Evolutionary conservation across 2,797 vertebrate genomes (phyloP).

Genomic region (Sebastes steindachneri): DNA sequence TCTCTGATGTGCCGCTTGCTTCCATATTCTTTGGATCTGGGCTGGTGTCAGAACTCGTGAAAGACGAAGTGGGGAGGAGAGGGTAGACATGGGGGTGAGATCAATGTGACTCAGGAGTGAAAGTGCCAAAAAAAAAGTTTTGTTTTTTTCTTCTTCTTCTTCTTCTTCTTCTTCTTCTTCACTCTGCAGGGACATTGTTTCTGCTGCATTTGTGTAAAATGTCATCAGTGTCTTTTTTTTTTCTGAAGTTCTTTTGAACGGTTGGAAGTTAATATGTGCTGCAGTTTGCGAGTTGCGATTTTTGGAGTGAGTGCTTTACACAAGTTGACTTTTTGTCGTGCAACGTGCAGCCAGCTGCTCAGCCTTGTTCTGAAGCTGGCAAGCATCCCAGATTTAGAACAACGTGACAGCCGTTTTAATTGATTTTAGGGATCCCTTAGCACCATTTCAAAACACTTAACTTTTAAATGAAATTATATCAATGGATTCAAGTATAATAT

Average conservation of each 20-base stretch:
- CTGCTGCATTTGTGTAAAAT: constrained; percentile 48
- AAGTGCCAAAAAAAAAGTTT: constrained; percentile 50
- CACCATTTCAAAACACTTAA: not conserved
- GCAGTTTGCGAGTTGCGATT: constrained; percentile 23
- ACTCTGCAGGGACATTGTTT: constrained; percentile 42
- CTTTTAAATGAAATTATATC: not conserved
- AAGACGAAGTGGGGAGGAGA: constrained; percentile 25
- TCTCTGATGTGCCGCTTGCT: constrained; percentile 62
- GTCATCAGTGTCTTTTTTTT: constrained; percentile 32
- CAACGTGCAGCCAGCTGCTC: not conserved
- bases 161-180: not conserved
- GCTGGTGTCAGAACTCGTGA: constrained; percentile 56
- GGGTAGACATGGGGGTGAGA: constrained; percentile 42
- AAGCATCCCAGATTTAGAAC: constrained; percentile 11
- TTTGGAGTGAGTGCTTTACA: constrained; percentile 1
- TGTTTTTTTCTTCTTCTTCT: not conserved
- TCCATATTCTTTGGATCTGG: constrained; percentile 65
- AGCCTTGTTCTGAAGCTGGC: not conserved
- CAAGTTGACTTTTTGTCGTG: constrained; percentile 15
- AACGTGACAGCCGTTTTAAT: not conserved
- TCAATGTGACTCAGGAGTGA: constrained; percentile 64
- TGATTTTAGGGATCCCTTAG: not conserved
- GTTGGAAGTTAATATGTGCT: constrained; percentile 30
- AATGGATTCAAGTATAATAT: not conserved
- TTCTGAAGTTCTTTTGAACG: constrained; percentile 27